These are phyloP conservation scores for Tor tambroides DNA, from an alignment of 2,113 vertebrate species.

Conservation along the genomic window DNA sequence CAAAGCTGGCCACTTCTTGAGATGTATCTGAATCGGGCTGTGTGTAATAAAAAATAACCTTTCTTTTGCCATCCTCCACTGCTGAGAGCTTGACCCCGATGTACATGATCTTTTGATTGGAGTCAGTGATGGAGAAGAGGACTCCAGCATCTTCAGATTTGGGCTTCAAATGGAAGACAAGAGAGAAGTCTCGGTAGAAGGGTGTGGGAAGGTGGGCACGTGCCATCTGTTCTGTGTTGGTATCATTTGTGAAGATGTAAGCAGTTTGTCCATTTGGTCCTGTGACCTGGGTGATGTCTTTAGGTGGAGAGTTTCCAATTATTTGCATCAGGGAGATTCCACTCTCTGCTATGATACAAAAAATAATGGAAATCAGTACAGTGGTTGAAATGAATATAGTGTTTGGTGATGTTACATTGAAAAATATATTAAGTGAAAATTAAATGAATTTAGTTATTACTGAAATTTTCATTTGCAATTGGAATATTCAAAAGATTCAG, in stretches of 20 bases:
- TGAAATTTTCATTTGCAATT: neutral
- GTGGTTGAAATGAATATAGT: neutral
- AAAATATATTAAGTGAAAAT: neutral
- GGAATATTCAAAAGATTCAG: neutral
- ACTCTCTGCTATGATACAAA: constrained; percentile 69
- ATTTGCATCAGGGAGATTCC: constrained; percentile 85
- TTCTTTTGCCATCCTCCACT: constrained; percentile 69
- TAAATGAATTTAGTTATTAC: neutral
- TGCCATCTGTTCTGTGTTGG: constrained; percentile 79
- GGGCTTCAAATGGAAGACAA: constrained; percentile 85
- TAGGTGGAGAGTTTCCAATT: constrained; percentile 79
- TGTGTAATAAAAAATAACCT: constrained; percentile 86
- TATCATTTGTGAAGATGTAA: constrained; percentile 76
- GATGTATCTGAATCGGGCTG: constrained; percentile 79
- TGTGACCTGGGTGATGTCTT: constrained; percentile 69
- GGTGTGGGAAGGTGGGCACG: constrained; percentile 78
- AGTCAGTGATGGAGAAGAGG: constrained; percentile 87
- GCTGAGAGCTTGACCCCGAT: constrained; percentile 86
- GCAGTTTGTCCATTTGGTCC: constrained; percentile 71
- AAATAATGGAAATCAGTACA: neutral
- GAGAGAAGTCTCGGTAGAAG: constrained; percentile 88
- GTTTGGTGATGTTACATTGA: neutral
- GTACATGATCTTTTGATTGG: constrained; percentile 78
- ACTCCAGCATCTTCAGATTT: constrained; percentile 72
- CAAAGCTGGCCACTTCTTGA: constrained; percentile 80